A percentile compares a stretch with the other conserved stretches of the same genome.
Conservation (phyloP, 2,797 vertebrate species). For the Mormyrus hasselquistii region DNA sequence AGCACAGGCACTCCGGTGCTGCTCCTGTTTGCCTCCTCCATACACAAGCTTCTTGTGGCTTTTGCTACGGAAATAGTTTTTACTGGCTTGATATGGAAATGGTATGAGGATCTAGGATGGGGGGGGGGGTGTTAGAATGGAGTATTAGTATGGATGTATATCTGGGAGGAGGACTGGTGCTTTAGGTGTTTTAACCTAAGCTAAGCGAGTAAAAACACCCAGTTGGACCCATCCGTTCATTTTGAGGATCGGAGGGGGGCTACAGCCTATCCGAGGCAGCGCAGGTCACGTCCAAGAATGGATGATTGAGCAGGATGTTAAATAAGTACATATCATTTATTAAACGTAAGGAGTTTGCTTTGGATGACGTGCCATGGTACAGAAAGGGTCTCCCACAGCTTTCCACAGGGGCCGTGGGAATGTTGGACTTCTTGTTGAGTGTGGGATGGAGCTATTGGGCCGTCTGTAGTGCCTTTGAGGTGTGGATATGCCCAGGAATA, state of each 20-base stretch:
- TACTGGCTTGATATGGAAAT: background rate
- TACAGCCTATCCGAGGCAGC: background rate
- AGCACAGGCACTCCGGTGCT: background rate
- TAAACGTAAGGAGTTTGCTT: background rate
- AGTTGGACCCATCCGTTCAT: background rate
- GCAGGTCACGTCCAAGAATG: background rate
- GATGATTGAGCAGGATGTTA: background rate
- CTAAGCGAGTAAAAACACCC: background rate
- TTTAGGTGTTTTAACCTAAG: background rate
- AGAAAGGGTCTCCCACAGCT: background rate
- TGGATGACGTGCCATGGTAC: background rate
- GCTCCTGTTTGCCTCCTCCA: background rate
- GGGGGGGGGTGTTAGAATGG: background rate
- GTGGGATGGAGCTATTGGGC: background rate
- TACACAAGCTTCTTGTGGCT: background rate
- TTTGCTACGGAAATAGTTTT: background rate
- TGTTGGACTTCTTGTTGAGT: background rate
- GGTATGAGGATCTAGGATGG: background rate
- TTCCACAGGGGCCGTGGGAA: background rate
- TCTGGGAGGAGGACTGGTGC: background rate
- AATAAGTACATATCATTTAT: background rate
- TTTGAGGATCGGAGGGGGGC: background rate
- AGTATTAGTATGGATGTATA: background rate
- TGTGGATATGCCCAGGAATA: background rate
- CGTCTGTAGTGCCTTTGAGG: background rate